Evolutionary conservation across 2,797 vertebrate species (phyloP).

Genomic region (Gadopsis marmoratus): DNA sequence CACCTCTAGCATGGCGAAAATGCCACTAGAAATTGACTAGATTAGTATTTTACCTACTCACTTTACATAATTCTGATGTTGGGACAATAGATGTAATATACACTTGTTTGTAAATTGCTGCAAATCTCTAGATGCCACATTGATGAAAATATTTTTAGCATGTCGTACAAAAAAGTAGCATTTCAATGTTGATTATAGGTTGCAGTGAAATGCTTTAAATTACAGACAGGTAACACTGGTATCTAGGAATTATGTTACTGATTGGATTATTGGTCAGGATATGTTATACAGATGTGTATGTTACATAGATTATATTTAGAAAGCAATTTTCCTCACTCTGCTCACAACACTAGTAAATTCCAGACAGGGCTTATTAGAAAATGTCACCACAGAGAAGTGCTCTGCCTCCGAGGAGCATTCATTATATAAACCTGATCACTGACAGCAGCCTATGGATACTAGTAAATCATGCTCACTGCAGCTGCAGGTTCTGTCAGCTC

Average conservation of each 20-base stretch:
- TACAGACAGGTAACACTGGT: not conserved
- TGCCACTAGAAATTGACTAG: not conserved
- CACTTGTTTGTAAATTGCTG: not conserved
- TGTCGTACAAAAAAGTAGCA: not conserved
- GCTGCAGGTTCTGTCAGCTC: constrained; percentile 50
- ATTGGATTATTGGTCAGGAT: not conserved
- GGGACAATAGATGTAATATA: not conserved
- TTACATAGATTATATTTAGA: constrained; percentile 4
- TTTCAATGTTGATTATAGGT: not conserved
- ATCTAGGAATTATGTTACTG: not conserved
- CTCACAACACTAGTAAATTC: constrained; percentile 42
- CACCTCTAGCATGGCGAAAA: not conserved
- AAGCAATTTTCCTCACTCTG: constrained; percentile 20
- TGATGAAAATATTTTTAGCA: not conserved
- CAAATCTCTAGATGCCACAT: not conserved
- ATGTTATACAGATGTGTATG: not conserved
- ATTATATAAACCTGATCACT: constrained; percentile 73
- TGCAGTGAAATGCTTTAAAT: not conserved
- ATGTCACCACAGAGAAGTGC: constrained; percentile 58
- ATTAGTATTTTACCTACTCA: not conserved
- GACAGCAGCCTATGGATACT: constrained; percentile 60
- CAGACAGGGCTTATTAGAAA: constrained; percentile 57
- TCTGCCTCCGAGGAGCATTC: constrained; percentile 60
- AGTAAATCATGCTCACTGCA: constrained; percentile 63
- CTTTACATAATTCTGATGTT: not conserved